Percentiles rank a stretch among this genome's conserved stretches.
Evolutionary conservation across 2,113 vertebrate species (phyloP).

Genomic region (Genyomyrus donnyi): DNA sequence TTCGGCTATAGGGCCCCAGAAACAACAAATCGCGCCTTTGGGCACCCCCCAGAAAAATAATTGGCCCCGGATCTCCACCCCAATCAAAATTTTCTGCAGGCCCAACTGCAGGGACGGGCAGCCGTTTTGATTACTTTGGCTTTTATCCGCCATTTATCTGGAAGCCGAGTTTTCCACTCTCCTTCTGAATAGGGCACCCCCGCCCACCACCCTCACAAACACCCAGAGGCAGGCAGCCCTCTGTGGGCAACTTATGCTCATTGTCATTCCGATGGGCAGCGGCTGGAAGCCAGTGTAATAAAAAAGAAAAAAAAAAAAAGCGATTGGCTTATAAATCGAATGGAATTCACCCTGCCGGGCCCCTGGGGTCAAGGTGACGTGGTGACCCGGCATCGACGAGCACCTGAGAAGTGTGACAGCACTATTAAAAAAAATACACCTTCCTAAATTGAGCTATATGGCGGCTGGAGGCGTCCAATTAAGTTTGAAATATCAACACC

Average conservation of each 20-base stretch:
- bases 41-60: neutral
- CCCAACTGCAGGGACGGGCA: neutral
- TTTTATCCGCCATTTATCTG: neutral
- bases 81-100: neutral
- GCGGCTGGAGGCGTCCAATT: neutral
- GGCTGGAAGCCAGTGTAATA: neutral
- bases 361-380: neutral
- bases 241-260: neutral
- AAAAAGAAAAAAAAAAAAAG: neutral
- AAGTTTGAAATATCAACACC: conserved; percentile 1
- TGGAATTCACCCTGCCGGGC: neutral
- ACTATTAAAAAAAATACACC: neutral
- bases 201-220: neutral
- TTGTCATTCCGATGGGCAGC: neutral
- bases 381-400: neutral
- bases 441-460: neutral
- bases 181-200: neutral
- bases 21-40: neutral
- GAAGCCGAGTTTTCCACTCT: neutral
- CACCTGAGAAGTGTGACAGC: neutral
- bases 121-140: neutral
- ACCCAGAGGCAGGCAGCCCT: neutral
- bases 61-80: neutral
- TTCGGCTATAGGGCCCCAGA: neutral
- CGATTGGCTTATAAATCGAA: neutral